These are phyloP conservation scores for Papilio elwesi DNA, from an alignment of 2,888 invertebrate genomes.

Conservation along the genomic window DNA sequence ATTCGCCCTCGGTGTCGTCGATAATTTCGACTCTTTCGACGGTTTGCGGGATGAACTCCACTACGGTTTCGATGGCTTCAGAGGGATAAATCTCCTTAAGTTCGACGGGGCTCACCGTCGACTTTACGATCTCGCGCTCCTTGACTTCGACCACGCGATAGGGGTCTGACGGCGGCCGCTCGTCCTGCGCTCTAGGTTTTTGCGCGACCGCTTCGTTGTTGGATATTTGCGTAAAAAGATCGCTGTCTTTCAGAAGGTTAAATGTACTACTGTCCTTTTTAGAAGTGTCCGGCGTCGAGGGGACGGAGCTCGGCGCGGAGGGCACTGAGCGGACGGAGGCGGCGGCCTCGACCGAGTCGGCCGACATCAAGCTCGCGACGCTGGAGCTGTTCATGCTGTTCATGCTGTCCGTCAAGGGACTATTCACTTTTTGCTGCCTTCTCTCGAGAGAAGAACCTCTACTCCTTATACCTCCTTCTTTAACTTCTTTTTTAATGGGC, in stretches of 20 bases:
- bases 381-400: constrained; percentile 51
- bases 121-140: constrained; percentile 87
- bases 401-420: constrained; percentile 51
- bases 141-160: constrained; percentile 88
- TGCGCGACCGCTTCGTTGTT: constrained; percentile 65
- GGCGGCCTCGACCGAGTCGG: constrained; percentile 56
- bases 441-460: constrained; percentile 64
- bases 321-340: constrained; percentile 37
- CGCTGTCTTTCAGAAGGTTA: constrained; percentile 87
- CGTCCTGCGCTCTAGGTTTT: constrained; percentile 43
- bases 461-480: constrained; percentile 62
- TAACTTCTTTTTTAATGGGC: constrained; percentile 67
- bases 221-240: constrained; percentile 88
- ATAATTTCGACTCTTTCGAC: constrained; percentile 83
- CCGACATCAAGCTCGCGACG: constrained; percentile 54
- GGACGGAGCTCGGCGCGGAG: constrained; percentile 49
- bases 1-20: constrained; percentile 79
- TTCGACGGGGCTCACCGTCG: constrained; percentile 79
- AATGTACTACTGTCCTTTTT: constrained; percentile 84
- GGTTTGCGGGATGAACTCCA: constrained; percentile 80
- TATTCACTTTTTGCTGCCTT: constrained; percentile 46
- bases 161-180: constrained; percentile 53
- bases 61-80: constrained; percentile 80
- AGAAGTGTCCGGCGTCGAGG: constrained; percentile 67
- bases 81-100: constrained; percentile 74